Evolutionary conservation across 1,140 invertebrate genomes (phyloP), one percentile per base, ranked within the genome.

Genomic region (Wiebesia pumilae): DNA sequence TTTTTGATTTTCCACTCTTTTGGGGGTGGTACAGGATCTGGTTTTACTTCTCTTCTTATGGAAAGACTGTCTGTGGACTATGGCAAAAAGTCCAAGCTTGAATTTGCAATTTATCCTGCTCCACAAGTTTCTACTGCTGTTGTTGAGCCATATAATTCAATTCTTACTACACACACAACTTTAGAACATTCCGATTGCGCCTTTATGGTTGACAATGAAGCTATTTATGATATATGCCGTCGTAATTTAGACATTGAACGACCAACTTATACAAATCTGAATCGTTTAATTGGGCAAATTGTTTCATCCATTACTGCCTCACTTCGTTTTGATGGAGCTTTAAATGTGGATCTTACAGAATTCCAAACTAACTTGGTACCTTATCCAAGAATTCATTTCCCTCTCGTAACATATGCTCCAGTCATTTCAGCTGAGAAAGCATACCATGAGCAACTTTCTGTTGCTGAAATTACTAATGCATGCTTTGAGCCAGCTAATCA

Each of bases 1-100:
- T 97, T 97, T 91, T 91, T 97, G 10, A 95, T 97, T 75, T 97
- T 97, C 92, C 96, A 97, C 90, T 95, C 95, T 30, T 97, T 97
- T 88, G 97, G 97, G 69, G 97, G 89, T 35, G 89, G 97, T 73
- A 97, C 96, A 85, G 96, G 96, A 21, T 96, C 95, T 67, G 96
- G 96, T 6, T 96, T 96, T 90, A 95, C 95, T 14, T 96, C 96
- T 6, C 93, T 96, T 14, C 91, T 96, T 16, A 96, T 96, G 95
- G 96, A 96, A 92, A 92, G 95, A 47, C 91, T 96, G 0, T 95
- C 95, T 24, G 95, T 96, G 7, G 96, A 98, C 51, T 95, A 95
- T 89, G 95, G 95, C 71, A 96, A 96, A 90, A 96, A 96, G 90
- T 95, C 95, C 7, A 96, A 96, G 93, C 91, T 96, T 40, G 96